These are phyloP conservation scores for Morone saxatilis DNA, from an alignment of 2,113 vertebrate genomes.

Conservation along the genomic window DNA sequence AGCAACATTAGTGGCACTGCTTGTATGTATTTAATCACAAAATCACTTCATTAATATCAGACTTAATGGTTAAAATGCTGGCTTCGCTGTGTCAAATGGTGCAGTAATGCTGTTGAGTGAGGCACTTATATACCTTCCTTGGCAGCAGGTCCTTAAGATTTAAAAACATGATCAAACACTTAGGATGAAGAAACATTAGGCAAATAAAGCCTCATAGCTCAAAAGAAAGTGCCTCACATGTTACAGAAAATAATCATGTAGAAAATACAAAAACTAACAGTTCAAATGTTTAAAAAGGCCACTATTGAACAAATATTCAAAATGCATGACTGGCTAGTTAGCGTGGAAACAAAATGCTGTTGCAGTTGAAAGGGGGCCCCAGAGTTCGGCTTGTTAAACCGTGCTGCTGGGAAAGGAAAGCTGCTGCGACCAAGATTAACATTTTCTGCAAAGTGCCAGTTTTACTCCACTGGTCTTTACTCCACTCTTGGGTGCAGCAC, in stretches of 20 bases:
- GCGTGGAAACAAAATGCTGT: constrained; percentile 31
- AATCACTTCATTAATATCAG: constrained; percentile 18
- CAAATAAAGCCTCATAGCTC: constrained; percentile 10
- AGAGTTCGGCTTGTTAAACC: constrained; percentile 52
- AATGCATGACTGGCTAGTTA: constrained; percentile 42
- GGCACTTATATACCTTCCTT: not conserved
- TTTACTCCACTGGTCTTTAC: constrained; percentile 46
- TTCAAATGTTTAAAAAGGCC: constrained; percentile 51
- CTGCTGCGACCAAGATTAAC: constrained; percentile 42
- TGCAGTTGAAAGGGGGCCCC: constrained; percentile 31
- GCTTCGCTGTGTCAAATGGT: not conserved
- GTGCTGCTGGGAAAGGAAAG: constrained; percentile 25
- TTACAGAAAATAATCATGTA: constrained; percentile 39
- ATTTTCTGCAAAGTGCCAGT: constrained; percentile 52
- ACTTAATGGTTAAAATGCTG: constrained; percentile 18
- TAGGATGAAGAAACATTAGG: constrained; percentile 5
- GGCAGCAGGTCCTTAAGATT: constrained; percentile 2
- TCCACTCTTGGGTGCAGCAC: constrained; percentile 14
- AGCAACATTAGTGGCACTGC: constrained; percentile 3
- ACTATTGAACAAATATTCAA: constrained; percentile 15
- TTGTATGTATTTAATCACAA: constrained; percentile 8
- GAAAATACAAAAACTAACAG: constrained; percentile 42
- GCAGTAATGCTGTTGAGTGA: constrained; percentile 9
- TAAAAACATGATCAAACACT: constrained; percentile 14
- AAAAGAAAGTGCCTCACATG: constrained; percentile 32